Evolutionary conservation across 2,888 invertebrate genomes (phyloP), one percentile per base, ranked within the genome.

Genomic region (Standfussiana lucernea): DNA sequence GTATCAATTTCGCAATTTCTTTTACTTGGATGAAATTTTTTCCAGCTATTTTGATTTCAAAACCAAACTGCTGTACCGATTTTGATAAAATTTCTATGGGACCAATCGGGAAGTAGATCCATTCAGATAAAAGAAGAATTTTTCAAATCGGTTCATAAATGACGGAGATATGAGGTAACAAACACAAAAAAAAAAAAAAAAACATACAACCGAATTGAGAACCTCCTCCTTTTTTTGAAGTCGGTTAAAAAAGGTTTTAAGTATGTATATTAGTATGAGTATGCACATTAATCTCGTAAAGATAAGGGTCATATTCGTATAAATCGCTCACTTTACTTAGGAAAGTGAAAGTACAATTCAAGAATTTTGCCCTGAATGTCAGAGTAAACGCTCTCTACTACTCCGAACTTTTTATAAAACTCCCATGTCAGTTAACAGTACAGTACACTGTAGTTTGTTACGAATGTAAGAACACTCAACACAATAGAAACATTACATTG

Each of bases 401-500:
- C 13, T 70, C 28, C 15, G 21, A 42, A 21, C 0, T 10, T 40
- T 80, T 72, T 56, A 56, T 53, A n/a, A 24, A 53, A 53, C 35
- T 62, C 50, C n/a, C 40, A 64, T 15, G n/a, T 8, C 40, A 64
- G 15, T 45, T 11, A 45, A 45, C 42, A 18, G 21, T 59, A 3
- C 13, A 68, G 53, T 35, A 64, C 64, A 64, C 64, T 40, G 47
- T 56, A 73, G 40, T 65, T 56, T 73, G 40, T 75, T 68, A 69
- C 42, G 18, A 72, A 42, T 28, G 35, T 66, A 69, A 32, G 56
- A 72, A 70, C 81, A 80, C 56, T 72, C 10, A 42, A 82, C 80
- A 82, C 82, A 84, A 79, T 74, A 24, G 67, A 84, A 83, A 71
- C 59, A 71, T 84, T 84, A 80, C 80, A 74, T 79, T 40, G 62